Base-by-base conservation (phyloP, 2,888 invertebrate genomes). In the Coremacera marginata region DNA sequence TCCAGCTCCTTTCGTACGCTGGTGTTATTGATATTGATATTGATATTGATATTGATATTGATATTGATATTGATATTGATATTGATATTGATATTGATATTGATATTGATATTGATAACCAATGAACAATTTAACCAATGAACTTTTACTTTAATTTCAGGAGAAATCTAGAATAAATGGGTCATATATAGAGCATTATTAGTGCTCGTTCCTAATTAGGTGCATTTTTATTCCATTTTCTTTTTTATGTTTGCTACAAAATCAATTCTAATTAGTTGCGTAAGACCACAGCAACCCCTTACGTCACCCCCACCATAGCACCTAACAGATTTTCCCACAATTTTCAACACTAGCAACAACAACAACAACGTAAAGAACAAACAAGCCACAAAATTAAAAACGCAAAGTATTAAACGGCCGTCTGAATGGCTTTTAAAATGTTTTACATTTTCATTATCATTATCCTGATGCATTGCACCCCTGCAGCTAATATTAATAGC, bases 401-500 rank as follows among this genome's bases (percentile, higher is more conserved):
- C 34, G 34, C 31, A 34, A n/a, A n/a, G 62, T 51, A 73, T 73
- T 62, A 73, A 73, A 49, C 27, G 37, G 74, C 65, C 65, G 34
- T n/a, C 67, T 73, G 65, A 67, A 74, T 65, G 55, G 74, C 55
- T 52, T 74, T 74, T 67, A 74, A 74, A 74, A 74, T 74, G 74
- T 74, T 74, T 74, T 74, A 74, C 74, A 74, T 74, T 74, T 74
- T 74, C 74, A 74, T 74, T 74, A 67, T 74, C 55, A 34, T 73
- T 73, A 73, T 73, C 65, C 63, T 63, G 63, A 51, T 51, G 31
- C 63, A 51, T 34, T 44, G 74, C 65, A 60, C 19, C 52, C 74
- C 74, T 37, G 65, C 74, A 44, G 63, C 67, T 49, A 52, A 34
- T 67, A 67, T 74, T 74, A 74, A 74, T 74, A 63, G 74, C 60